Evolutionary conservation across 2,797 vertebrate genomes (phyloP), one percentile per base, ranked within the genome.

Genomic region (Vireo griseus): DNA sequence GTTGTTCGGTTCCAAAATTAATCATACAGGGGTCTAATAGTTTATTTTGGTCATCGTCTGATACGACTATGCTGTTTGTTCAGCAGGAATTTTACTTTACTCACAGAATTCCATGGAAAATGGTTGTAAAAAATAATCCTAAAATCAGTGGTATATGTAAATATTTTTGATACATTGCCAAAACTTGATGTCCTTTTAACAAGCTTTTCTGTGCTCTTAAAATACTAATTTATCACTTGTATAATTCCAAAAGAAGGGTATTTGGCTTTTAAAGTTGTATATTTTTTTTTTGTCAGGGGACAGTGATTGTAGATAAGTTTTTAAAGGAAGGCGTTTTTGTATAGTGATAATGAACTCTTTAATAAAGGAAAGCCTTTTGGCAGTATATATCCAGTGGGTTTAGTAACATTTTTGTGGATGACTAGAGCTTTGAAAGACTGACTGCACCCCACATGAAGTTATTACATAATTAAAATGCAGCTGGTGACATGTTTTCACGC

Each of bases 51-150:
- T 50, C 51, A 20, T 29, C 44, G 26, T 76, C 39, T 6, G 25
- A 29, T 26, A 20, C 0, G 0, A 20, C n/a, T 35, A 2, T 1
- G 6, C 42, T 42, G 31, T 66, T 80, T 33, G 15, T 45, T 90
- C 14, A 35, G 18, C 35, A 33, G 5, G 25, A 22, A 5, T 40
- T 71, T 77, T 50, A 28, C 8, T 29, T 77, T 39, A 9, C 9
- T 82, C 0, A 1, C 15, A 37, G 52, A 37, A 48, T 37, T 90
- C 20, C 1, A 5, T 65, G 16, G 52, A 31, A 90, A 80, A 37
- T 28, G 18, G 6, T 28, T 47, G 18, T 67, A 29, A 83, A 26
- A 45, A 8, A 21, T 9, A 28, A 54, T 54, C 9, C 16, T 40
- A 9, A 33, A 45, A 35, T 57, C 16, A 20, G 15, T 29, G 24